Evolutionary conservation across 2,888 invertebrate species (phyloP).

Genomic region (Plebejus anna): DNA sequence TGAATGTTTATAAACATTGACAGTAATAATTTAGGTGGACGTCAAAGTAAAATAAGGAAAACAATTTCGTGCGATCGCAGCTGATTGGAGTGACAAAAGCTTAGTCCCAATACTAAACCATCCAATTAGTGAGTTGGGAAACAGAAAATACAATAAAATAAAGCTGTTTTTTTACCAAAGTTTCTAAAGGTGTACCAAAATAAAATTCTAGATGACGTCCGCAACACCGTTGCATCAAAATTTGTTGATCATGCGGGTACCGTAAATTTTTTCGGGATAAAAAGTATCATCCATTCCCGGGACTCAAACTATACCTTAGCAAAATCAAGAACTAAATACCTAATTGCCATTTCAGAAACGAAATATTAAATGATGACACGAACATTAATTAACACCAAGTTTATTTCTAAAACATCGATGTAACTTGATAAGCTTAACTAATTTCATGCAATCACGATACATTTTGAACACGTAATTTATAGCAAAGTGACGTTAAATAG

Average conservation of each 20-base stretch:
- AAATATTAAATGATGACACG: neutral
- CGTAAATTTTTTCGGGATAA: too few relatives aligned
- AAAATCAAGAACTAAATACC: neutral
- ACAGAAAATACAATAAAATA: too few relatives aligned
- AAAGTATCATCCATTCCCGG: too few relatives aligned
- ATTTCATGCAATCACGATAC: neutral
- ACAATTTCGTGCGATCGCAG: neutral
- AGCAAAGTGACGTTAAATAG: neutral
- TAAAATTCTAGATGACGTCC: too few relatives aligned
- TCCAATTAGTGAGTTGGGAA: neutral
- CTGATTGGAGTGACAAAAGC: constrained; percentile 4
- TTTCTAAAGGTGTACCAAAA: too few relatives aligned
- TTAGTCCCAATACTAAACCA: neutral
- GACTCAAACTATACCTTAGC: too few relatives aligned
- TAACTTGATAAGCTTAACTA: neutral
- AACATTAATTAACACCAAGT: neutral
- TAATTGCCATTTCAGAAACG: neutral
- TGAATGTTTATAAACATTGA: neutral
- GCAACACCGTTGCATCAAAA: too few relatives aligned
- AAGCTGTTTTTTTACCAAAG: too few relatives aligned
- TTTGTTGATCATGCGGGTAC: too few relatives aligned
- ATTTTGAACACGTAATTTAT: neutral
- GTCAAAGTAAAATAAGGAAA: neutral
- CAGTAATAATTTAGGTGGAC: neutral
- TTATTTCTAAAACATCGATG: neutral